phyloP scores from a whole-genome alignment of 2,797 vertebrate species.

The Molossus alvarezi region DNA sequence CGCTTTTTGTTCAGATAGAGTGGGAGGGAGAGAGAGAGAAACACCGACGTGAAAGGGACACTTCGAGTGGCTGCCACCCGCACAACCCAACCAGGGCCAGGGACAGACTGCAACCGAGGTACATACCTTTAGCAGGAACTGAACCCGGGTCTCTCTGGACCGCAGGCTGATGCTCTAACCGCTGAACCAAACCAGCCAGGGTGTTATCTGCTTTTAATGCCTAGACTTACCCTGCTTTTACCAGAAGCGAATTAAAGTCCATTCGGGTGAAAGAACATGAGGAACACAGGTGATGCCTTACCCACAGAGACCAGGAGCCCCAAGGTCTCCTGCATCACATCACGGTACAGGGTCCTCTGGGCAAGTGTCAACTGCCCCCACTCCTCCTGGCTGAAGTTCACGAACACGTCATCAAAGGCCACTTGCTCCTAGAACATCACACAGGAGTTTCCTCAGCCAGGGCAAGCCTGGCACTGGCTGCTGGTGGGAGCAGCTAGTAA shows the following conservation, averaged over 20 bases:
- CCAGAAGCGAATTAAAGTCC: too few species aligned
- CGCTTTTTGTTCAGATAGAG: too few species aligned
- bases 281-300: background rate
- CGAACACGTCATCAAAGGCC: slow-evolving; percentile 63
- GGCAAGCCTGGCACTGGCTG: background rate
- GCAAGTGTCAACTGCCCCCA: slow-evolving; percentile 34
- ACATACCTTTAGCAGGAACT: too few species aligned
- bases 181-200: too few species aligned
- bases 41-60: too few species aligned
- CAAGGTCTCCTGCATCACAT: slow-evolving; percentile 71
- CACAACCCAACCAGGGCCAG: too few species aligned
- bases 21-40: too few species aligned
- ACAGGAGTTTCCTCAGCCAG: background rate
- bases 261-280: background rate
- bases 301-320: slow-evolving; percentile 59
- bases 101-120: too few species aligned
- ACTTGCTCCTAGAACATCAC: slow-evolving; percentile 63
- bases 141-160: too few species aligned
- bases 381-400: slow-evolving; percentile 71
- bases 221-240: background rate
- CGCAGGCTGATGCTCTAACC: too few species aligned
- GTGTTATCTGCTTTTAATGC: background rate
- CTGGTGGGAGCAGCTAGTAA: background rate
- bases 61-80: too few species aligned
- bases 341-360: slow-evolving; percentile 47